Evolutionary conservation across 2,888 invertebrate genomes (phyloP).

Genomic region (Ariolimax columbianus): DNA sequence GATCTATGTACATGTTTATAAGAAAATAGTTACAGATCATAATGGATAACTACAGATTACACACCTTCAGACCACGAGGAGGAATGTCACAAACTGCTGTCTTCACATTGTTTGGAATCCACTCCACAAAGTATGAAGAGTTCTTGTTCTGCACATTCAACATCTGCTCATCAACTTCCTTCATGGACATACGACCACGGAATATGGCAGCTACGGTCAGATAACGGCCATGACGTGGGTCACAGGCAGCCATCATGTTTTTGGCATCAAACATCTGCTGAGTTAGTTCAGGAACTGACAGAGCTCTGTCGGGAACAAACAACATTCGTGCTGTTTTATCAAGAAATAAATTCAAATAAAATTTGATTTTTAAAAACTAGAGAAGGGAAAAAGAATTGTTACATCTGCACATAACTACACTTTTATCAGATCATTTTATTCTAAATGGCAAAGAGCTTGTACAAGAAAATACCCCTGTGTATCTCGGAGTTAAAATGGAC

Average conservation of each 20-base stretch:
- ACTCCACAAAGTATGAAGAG: constrained; percentile 73
- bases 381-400: no score
- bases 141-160: constrained; percentile 85
- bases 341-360: neutral
- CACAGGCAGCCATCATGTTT: constrained; percentile 98
- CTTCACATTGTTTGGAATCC: constrained; percentile 81
- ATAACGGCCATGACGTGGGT: constrained; percentile 90
- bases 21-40: no score
- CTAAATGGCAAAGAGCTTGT: no score
- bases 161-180: constrained; percentile 88
- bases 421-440: no score
- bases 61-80: constrained; percentile 84
- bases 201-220: constrained; percentile 76
- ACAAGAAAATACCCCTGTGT: no score
- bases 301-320: constrained; percentile 14
- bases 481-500: no score
- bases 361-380: neutral
- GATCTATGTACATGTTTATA: no score
- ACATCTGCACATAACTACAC: no score
- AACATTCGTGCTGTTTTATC: no score
- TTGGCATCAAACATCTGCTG: constrained; percentile 92
- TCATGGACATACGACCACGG: constrained; percentile 77
- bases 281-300: constrained; percentile 65
- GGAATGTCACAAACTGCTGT: constrained; percentile 94
- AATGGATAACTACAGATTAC: neutral